Conservation (phyloP, 1,140 invertebrate species). For the Cecropterus lyciades region DNA sequence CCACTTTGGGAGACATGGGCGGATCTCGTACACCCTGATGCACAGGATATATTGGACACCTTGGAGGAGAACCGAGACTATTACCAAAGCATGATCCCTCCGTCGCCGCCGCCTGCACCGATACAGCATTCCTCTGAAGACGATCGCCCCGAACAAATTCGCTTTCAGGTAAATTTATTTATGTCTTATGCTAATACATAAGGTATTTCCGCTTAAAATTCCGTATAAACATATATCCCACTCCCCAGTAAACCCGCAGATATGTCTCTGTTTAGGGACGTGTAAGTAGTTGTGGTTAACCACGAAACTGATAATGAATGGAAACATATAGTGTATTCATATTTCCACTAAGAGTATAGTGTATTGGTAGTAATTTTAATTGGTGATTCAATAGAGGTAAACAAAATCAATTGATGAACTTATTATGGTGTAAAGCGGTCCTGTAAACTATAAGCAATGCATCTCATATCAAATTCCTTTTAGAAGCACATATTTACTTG, state of each 20-base stretch:
- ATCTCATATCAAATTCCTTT: too few species aligned
- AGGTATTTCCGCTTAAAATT: too few species aligned
- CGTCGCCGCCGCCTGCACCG: conserved; percentile 90
- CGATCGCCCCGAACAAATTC: conserved; percentile 86
- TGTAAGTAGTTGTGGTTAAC: conserved; percentile 1
- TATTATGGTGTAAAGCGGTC: too few species aligned
- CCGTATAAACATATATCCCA: not conserved
- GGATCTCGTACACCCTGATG: conserved; percentile 99
- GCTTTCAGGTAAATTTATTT: conserved; percentile 85
- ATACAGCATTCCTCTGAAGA: conserved; percentile 83
- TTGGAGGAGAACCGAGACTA: conserved; percentile 99
- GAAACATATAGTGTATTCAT: not conserved
- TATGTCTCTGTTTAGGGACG: not conserved
- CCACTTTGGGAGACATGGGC: conserved; percentile 99
- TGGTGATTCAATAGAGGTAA: too few species aligned
- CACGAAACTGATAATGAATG: not conserved
- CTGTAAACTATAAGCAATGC: too few species aligned
- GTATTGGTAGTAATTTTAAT: too few species aligned
- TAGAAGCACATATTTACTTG: too few species aligned
- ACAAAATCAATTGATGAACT: too few species aligned
- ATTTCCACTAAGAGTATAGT: too few species aligned
- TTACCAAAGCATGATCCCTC: conserved; percentile 95
- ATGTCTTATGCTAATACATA: not conserved
- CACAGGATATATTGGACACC: conserved; percentile 98
- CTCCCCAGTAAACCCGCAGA: not conserved